phyloP scores from a whole-genome alignment of 2,797 vertebrate genomes.

The Cirrhinus mrigala region DNA sequence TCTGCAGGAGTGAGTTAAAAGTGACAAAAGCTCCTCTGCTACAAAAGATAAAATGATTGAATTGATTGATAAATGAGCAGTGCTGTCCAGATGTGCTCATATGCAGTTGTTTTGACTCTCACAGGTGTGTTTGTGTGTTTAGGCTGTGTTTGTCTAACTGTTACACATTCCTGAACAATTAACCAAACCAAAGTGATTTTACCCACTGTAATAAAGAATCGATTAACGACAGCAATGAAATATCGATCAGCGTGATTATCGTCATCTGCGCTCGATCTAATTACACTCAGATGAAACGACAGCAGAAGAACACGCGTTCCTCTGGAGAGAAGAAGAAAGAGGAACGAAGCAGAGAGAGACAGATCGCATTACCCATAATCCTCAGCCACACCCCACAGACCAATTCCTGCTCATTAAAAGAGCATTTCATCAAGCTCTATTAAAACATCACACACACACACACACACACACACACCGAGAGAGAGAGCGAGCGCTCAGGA shows the following conservation, averaged over 20 bases:
- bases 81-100: too few species aligned
- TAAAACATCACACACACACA: neutral
- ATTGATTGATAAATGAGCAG: neutral
- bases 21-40: neutral
- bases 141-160: neutral
- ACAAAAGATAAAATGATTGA: neutral
- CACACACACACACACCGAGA: too few species aligned
- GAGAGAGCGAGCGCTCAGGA: neutral
- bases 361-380: slow-evolving; percentile 49
- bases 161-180: neutral
- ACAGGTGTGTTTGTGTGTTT: too few species aligned
- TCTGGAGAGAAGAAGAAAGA: slow-evolving; percentile 18
- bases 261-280: neutral
- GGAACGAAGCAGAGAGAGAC: neutral
- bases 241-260: neutral
- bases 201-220: neutral
- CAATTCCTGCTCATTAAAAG: slow-evolving; percentile 38
- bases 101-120: too few species aligned
- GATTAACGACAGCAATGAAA: neutral
- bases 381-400: slow-evolving; percentile 44
- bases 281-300: neutral
- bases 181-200: neutral
- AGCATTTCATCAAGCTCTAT: slow-evolving; percentile 23
- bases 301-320: slow-evolving; percentile 11
- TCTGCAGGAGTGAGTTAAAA: neutral